phyloP scores from a whole-genome alignment of 1,140 invertebrate genomes.

The Aporrectodea caliginosa region DNA sequence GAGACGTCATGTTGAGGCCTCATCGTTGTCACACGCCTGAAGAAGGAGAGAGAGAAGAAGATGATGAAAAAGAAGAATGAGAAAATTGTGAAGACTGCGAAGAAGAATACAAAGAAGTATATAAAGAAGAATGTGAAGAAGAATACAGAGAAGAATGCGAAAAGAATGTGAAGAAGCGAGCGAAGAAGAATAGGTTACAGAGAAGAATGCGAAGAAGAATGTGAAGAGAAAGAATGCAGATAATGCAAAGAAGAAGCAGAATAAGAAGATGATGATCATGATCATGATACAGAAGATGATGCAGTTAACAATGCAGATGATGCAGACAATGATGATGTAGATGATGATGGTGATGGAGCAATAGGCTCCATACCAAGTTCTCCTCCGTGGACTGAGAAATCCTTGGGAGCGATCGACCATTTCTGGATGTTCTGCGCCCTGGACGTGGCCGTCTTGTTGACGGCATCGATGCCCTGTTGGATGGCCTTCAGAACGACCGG shows the following conservation, averaged over 20 bases:
- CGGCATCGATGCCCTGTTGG: conserved; percentile 70
- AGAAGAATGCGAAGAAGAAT: background rate
- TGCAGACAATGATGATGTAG: background rate
- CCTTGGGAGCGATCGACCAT: conserved; percentile 77
- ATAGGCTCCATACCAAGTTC: conserved; percentile 68
- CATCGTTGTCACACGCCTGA: too few relatives aligned
- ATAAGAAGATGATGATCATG: background rate
- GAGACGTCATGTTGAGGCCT: too few relatives aligned
- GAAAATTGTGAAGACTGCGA: too few relatives aligned
- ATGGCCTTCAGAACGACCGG: conserved; percentile 42
- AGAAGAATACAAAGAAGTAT: too few relatives aligned
- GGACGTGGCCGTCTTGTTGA: conserved; percentile 74
- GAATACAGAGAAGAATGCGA: too few relatives aligned
- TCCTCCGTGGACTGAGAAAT: conserved; percentile 81
- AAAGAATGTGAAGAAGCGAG: too few relatives aligned
- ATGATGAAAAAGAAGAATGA: too few relatives aligned
- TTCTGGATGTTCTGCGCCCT: conserved; percentile 88
- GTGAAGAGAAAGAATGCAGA: background rate
- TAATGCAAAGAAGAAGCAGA: background rate
- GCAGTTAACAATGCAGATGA: conserved; percentile 12
- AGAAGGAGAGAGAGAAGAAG: too few relatives aligned
- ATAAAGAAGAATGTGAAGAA: too few relatives aligned
- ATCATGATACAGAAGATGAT: conserved; percentile 12
- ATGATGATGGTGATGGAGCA: background rate
- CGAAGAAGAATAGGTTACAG: background rate